Conservation (phyloP, 2,797 vertebrate genomes). For the Typhlichthys subterraneus region DNA sequence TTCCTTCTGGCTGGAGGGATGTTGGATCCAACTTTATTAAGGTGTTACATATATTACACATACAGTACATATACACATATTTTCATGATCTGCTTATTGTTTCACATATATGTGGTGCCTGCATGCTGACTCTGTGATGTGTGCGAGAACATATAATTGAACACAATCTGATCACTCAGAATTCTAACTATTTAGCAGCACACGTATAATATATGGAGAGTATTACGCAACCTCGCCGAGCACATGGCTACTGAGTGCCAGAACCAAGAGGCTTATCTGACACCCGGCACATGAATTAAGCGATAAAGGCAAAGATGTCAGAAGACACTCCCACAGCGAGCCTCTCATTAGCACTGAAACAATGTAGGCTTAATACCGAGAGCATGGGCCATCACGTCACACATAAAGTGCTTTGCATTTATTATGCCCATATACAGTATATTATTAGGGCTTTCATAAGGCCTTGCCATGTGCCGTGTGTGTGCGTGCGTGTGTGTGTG, state of each 20-base stretch:
- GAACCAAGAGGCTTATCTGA: conserved; percentile 53
- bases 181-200: conserved; percentile 13
- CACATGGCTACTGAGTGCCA: conserved; percentile 38
- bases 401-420: conserved; percentile 69
- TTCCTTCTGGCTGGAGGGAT: too few species aligned
- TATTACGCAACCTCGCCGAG: background rate
- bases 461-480: conserved; percentile 21
- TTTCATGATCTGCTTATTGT: too few species aligned
- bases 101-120: too few species aligned
- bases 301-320: conserved; percentile 53
- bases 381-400: conserved; percentile 59
- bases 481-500: conserved; percentile 3
- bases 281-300: conserved; percentile 49
- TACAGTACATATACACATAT: too few species aligned
- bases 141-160: background rate
- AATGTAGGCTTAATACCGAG: conserved; percentile 62
- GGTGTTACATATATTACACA: too few species aligned
- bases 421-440: conserved; percentile 65
- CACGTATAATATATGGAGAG: too few species aligned
- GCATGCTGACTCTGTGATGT: background rate
- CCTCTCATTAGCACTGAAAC: conserved; percentile 65
- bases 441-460: conserved; percentile 61
- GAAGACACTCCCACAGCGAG: conserved; percentile 54
- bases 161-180: too few species aligned
- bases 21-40: too few species aligned